A percentile compares a stretch with the other conserved stretches of the same genome.
phyloP scores from a whole-genome alignment of 2,113 vertebrate genomes.

The Syrmaticus mikado region DNA sequence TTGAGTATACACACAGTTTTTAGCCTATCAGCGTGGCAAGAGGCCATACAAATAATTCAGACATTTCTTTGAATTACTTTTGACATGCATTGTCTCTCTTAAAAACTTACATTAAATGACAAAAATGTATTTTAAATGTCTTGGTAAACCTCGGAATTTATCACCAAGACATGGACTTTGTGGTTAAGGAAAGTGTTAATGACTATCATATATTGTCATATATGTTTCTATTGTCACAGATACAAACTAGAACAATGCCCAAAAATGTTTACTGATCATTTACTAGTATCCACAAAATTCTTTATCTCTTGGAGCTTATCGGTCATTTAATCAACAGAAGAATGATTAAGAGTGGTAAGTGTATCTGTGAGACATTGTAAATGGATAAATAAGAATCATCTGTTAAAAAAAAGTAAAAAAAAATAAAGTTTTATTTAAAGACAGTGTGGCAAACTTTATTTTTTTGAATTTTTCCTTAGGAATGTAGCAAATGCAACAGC shows the following conservation, averaged over 20 bases:
- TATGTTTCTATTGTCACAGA: neutral
- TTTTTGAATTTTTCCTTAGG: neutral
- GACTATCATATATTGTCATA: neutral
- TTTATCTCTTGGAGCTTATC: conserved; percentile 7
- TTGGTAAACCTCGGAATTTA: neutral
- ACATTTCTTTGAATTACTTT: neutral
- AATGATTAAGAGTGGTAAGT: neutral
- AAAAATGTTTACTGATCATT: neutral
- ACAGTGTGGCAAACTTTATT: neutral
- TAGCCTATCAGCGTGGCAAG: neutral
- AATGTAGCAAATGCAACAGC: neutral
- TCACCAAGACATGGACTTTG: neutral
- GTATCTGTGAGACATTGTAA: neutral
- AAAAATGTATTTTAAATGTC: neutral
- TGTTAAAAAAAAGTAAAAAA: neutral
- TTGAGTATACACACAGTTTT: neutral
- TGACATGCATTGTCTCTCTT: neutral
- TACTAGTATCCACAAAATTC: neutral
- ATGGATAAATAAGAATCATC: neutral
- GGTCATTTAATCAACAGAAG: neutral
- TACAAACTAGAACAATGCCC: neutral
- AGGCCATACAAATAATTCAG: neutral
- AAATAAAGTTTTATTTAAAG: neutral
- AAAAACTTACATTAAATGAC: neutral
- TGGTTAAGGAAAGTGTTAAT: neutral